A percentile compares a stretch with the other conserved stretches of the same genome.
These are phyloP conservation scores for Sus scrofa DNA, from an alignment of 2,113 vertebrate species.

Conservation along the genomic window DNA sequence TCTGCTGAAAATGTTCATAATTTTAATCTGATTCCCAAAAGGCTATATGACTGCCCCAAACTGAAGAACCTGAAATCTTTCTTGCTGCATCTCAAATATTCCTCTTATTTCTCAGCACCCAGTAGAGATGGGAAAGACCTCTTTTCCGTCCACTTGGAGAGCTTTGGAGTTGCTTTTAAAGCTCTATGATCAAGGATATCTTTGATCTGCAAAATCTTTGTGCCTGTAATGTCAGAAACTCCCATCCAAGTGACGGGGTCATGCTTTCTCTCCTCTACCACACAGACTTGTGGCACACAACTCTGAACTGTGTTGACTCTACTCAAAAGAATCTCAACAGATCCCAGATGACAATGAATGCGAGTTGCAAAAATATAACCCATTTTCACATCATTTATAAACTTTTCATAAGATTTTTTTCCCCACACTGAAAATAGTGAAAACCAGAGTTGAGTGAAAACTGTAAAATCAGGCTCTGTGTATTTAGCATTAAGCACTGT, in stretches of 20 bases:
- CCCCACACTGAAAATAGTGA: not conserved
- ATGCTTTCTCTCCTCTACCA: not conserved
- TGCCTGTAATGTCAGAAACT: not conserved
- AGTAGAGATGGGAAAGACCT: not conserved
- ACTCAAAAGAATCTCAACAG: not conserved
- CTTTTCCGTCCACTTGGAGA: not conserved
- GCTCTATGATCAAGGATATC: not conserved
- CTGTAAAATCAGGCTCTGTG: not conserved
- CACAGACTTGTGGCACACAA: not conserved
- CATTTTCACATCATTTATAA: not conserved
- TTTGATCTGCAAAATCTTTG: constrained; percentile 14
- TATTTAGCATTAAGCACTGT: not conserved
- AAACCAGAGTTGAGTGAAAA: not conserved
- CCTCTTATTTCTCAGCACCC: not conserved
- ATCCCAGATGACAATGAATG: not conserved
- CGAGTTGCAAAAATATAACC: not conserved
- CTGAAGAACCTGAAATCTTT: not conserved
- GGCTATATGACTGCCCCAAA: not conserved
- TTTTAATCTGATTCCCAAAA: constrained; percentile 36
- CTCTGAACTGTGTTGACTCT: not conserved
- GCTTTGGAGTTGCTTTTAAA: not conserved
- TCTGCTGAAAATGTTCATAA: not conserved
- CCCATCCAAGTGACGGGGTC: not conserved
- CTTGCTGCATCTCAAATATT: not conserved
- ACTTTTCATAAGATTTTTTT: not conserved